Conservation (phyloP, 2,113 vertebrate genomes). For the Saguinus imperator region DNA sequence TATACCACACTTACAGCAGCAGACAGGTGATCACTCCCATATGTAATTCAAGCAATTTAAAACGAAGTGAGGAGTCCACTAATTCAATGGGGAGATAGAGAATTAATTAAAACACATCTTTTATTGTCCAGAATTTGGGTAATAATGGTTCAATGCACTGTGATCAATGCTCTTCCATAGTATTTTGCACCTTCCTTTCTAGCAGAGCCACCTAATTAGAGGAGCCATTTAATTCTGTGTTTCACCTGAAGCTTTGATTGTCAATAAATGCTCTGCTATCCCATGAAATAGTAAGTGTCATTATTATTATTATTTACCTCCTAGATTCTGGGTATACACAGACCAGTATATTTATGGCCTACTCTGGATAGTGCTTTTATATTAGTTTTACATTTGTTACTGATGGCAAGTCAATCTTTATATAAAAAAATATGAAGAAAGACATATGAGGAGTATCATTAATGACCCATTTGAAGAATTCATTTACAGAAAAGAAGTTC, state of each 20-base stretch:
- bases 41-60: slow-evolving; percentile 32
- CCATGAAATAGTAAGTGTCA: neutral
- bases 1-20: neutral
- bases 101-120: slow-evolving; percentile 76
- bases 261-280: neutral
- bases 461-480: slow-evolving; percentile 29
- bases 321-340: neutral
- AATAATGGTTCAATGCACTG: slow-evolving; percentile 59
- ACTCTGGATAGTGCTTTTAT: neutral
- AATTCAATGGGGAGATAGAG: slow-evolving; percentile 59
- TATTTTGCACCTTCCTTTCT: slow-evolving; percentile 34
- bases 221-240: neutral
- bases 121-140: slow-evolving; percentile 61
- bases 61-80: slow-evolving; percentile 17
- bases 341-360: neutral
- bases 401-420: slow-evolving; percentile 52
- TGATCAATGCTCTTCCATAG: neutral
- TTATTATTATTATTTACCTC: slow-evolving; percentile 11
- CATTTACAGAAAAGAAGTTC: slow-evolving; percentile 41
- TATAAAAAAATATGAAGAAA: neutral
- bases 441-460: neutral
- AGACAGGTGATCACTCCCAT: slow-evolving; percentile 47
- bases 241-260: neutral
- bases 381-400: neutral
- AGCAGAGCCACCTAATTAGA: neutral